Conservation (phyloP, 2,888 invertebrate genomes). For the Ormyrus labotus region DNA sequence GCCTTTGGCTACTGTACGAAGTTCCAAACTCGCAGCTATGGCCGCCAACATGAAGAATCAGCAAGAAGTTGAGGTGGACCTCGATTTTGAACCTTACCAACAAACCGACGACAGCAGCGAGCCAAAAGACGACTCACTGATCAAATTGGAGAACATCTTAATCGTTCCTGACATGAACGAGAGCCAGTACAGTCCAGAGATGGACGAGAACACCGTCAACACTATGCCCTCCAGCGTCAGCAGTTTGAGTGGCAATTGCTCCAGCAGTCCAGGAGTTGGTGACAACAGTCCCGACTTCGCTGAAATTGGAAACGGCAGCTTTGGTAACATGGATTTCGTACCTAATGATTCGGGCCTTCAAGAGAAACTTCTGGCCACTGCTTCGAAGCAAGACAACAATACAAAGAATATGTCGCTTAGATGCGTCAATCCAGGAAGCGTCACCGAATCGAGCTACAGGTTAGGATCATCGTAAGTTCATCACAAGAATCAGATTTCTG, state of each 20-base stretch:
- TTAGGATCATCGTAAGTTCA: constrained; percentile 72
- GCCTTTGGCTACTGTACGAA: constrained; percentile 69
- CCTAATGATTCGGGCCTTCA: constrained; percentile 14
- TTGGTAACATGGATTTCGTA: constrained; percentile 41
- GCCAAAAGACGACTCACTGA: constrained; percentile 58
- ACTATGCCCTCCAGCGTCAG: constrained; percentile 34
- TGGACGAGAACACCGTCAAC: constrained; percentile 12
- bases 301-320: constrained; percentile 24
- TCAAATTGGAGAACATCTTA: constrained; percentile 67
- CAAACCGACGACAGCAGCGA: constrained; percentile 3
- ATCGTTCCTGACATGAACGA: constrained; percentile 62
- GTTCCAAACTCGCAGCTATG: constrained; percentile 73
- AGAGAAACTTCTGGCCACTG: constrained; percentile 27
- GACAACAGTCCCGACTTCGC: constrained; percentile 16
- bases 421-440: constrained; percentile 66
- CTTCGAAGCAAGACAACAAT: not conserved
- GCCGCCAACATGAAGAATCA: constrained; percentile 70
- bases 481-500: constrained; percentile 51
- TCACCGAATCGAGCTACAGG: constrained; percentile 67
- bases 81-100: constrained; percentile 51
- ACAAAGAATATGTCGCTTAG: constrained; percentile 67
- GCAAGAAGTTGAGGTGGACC: constrained; percentile 55
- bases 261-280: constrained; percentile 14
- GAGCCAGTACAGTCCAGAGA: constrained; percentile 18
- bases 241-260: constrained; percentile 31